Percentiles rank a stretch among this genome's conserved stretches.
These are phyloP conservation scores for Sebastes alutus DNA, from an alignment of 2,797 vertebrate genomes.

Conservation along the genomic window DNA sequence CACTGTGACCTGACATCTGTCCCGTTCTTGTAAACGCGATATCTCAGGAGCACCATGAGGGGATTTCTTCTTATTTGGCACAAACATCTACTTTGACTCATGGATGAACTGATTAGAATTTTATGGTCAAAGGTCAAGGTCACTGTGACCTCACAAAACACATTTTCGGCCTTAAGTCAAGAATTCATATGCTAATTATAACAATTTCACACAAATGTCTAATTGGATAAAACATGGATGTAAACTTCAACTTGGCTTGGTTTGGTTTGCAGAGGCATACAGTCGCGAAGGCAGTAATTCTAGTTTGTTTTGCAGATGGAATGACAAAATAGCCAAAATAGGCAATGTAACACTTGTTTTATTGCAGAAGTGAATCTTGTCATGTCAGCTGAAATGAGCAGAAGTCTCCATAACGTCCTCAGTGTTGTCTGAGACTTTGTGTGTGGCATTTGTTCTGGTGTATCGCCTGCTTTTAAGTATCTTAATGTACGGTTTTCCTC, in stretches of 20 bases:
- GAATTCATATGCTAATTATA: background rate
- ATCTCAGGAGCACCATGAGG: background rate
- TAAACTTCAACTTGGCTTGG: background rate
- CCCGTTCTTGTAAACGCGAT: background rate
- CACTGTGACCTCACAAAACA: too few relatives aligned
- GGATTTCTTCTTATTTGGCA: background rate
- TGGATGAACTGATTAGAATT: background rate
- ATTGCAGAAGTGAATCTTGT: conserved; percentile 72
- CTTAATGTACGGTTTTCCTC: background rate
- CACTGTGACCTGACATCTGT: background rate
- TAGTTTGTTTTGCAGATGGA: conserved; percentile 14
- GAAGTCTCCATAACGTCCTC: conserved; percentile 26
- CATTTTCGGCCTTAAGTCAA: background rate
- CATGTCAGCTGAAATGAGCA: conserved; percentile 61
- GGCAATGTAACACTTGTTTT: background rate
- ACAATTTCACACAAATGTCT: background rate
- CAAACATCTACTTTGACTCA: background rate
- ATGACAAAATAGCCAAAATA: conserved; percentile 8
- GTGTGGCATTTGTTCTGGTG: background rate
- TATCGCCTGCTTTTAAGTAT: background rate
- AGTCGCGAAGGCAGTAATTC: background rate
- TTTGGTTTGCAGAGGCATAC: background rate
- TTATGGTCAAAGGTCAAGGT: background rate
- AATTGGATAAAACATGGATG: background rate
- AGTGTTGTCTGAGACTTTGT: background rate